Conservation (phyloP, 2,113 vertebrate species). For the Hypomesus transpacificus region DNA sequence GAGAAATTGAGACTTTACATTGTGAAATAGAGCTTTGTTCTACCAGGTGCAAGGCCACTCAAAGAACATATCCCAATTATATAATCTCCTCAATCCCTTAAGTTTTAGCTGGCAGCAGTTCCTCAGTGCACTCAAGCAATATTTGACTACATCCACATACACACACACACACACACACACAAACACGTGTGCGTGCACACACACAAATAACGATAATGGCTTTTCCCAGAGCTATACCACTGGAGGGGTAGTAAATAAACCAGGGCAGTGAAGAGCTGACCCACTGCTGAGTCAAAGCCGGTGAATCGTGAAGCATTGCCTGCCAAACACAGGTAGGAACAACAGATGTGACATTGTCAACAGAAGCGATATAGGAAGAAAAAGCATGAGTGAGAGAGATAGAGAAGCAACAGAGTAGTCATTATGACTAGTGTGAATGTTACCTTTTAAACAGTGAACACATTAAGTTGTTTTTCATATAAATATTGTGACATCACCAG, state of each 20-base stretch:
- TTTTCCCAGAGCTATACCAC: constrained; percentile 28
- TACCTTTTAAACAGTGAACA: neutral
- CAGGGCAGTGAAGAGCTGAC: constrained; percentile 2
- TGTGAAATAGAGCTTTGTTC: no score
- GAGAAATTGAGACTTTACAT: no score
- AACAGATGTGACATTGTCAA: neutral
- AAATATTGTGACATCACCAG: no score
- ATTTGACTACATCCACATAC: neutral
- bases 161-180: neutral
- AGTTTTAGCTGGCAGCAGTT: neutral
- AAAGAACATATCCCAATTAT: neutral
- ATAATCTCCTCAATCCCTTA: neutral
- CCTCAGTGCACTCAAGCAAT: neutral
- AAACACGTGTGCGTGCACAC: neutral
- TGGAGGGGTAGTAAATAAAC: constrained; percentile 22
- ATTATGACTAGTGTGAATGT: neutral
- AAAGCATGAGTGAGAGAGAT: neutral
- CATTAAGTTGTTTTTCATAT: no score
- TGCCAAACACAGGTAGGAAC: neutral
- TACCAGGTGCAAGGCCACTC: neutral
- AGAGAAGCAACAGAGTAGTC: neutral
- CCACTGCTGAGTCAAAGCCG: constrained; percentile 3
- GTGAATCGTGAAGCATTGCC: constrained; percentile 5
- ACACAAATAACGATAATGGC: constrained; percentile 17
- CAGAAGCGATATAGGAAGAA: neutral